Conservation (phyloP, 1,140 invertebrate genomes). For the Drosophila athabasca region DNA sequence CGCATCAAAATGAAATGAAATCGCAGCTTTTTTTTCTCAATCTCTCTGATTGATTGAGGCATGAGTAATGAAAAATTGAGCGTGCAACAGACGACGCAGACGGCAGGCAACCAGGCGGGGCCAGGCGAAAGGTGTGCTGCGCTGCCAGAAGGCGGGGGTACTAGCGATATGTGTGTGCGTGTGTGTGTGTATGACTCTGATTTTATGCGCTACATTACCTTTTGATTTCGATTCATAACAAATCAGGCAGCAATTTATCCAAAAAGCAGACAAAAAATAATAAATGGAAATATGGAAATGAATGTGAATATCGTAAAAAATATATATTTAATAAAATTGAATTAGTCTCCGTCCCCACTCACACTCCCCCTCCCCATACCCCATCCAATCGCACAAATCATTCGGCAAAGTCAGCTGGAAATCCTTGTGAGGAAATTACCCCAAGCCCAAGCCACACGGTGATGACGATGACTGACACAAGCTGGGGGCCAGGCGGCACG, state of each 20-base stretch:
- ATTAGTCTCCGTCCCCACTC: constrained; percentile 31
- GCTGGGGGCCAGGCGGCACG: constrained; percentile 21
- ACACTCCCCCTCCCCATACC: not conserved
- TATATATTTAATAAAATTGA: constrained; percentile 61
- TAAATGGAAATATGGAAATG: constrained; percentile 52
- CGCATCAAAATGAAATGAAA: constrained; percentile 82
- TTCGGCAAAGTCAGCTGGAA: constrained; percentile 54
- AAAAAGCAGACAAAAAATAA: constrained; percentile 63
- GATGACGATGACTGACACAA: constrained; percentile 60
- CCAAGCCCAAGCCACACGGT: constrained; percentile 48
- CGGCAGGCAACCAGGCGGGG: constrained; percentile 19
- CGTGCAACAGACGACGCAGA: constrained; percentile 60
- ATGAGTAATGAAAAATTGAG: constrained; percentile 82
- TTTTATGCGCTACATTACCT: constrained; percentile 82
- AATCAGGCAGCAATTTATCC: constrained; percentile 77
- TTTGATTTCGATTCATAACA: constrained; percentile 79
- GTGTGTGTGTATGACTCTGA: constrained; percentile 78
- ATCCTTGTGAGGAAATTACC: constrained; percentile 34
- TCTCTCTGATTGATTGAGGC: constrained; percentile 79
- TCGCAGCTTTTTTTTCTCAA: constrained; percentile 66
- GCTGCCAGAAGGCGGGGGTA: not conserved
- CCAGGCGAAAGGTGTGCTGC: not conserved
- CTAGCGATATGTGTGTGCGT: constrained; percentile 63
- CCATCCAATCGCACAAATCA: constrained; percentile 41
- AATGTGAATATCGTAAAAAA: constrained; percentile 55